phyloP scores from a whole-genome alignment of 1,140 invertebrate genomes.

The Diachasma alloeum region DNA sequence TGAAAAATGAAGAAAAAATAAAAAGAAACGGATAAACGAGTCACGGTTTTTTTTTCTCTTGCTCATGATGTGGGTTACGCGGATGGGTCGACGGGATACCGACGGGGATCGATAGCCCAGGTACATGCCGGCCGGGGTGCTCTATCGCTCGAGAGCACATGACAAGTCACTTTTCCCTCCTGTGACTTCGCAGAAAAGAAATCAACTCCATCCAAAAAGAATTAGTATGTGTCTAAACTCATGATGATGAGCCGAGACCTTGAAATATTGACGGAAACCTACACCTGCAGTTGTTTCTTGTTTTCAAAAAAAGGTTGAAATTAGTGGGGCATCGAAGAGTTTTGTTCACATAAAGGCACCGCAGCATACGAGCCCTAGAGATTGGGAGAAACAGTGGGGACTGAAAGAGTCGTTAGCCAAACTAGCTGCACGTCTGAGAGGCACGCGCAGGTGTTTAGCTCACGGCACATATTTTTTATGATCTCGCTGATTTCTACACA shows the following conservation, averaged over 20 bases:
- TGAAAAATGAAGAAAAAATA: background rate
- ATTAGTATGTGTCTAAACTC: background rate
- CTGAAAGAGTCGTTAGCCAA: slow-evolving; percentile 27
- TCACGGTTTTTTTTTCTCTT: background rate
- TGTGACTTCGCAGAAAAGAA: background rate
- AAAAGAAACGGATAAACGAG: background rate
- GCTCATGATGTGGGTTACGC: slow-evolving; percentile 7
- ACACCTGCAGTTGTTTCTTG: slow-evolving; percentile 17
- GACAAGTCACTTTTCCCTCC: background rate
- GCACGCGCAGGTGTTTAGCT: slow-evolving; percentile 21
- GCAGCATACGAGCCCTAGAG: background rate
- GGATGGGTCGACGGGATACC: background rate
- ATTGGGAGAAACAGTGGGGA: background rate
- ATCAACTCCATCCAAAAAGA: background rate
- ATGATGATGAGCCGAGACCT: background rate
- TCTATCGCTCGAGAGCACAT: background rate
- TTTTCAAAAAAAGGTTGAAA: background rate
- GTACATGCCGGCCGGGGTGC: no score
- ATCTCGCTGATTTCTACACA: slow-evolving; percentile 2
- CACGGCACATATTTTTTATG: background rate
- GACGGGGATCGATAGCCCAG: slow-evolving; percentile 2
- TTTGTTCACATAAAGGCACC: background rate
- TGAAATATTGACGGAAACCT: slow-evolving; percentile 21
- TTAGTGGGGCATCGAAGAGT: background rate
- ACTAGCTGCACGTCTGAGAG: slow-evolving; percentile 17